These are phyloP conservation scores for Anthopleura sola DNA, from an alignment of 64 coral and sea anemone species.

Conservation along the genomic window DNA sequence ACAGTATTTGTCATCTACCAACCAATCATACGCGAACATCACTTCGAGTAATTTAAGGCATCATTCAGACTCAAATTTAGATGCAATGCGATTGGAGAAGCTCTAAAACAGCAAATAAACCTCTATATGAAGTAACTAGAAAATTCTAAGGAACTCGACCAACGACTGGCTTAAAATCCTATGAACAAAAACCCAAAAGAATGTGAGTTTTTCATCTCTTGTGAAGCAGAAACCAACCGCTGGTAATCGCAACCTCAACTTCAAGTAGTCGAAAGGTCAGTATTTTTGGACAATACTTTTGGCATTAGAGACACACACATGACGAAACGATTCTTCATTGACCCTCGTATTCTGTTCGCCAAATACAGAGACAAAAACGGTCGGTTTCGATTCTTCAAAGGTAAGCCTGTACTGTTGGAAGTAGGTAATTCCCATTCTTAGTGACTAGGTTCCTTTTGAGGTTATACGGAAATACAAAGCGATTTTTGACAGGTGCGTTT, in stretches of 20 bases:
- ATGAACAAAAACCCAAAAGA: neutral
- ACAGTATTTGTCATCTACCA: neutral
- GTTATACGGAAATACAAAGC: neutral
- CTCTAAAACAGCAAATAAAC: neutral
- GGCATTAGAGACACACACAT: neutral
- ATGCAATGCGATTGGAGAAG: constrained; percentile 2
- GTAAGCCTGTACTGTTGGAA: neutral
- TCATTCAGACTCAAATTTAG: neutral
- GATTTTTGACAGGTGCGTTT: neutral
- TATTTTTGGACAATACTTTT: neutral
- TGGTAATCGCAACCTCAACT: neutral
- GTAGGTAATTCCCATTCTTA: neutral
- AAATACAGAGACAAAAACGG: constrained; percentile 1
- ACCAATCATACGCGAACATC: neutral
- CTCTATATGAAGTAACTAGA: neutral
- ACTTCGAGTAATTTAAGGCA: neutral
- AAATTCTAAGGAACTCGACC: neutral
- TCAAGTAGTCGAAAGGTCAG: neutral
- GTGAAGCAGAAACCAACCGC: neutral
- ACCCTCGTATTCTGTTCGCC: neutral
- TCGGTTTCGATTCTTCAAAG: neutral
- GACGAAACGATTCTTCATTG: neutral
- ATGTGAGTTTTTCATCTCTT: neutral
- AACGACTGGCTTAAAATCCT: neutral
- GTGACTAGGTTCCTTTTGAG: neutral